Evolutionary conservation across 2,113 vertebrate species (phyloP).

Genomic region (Gulo gulo): DNA sequence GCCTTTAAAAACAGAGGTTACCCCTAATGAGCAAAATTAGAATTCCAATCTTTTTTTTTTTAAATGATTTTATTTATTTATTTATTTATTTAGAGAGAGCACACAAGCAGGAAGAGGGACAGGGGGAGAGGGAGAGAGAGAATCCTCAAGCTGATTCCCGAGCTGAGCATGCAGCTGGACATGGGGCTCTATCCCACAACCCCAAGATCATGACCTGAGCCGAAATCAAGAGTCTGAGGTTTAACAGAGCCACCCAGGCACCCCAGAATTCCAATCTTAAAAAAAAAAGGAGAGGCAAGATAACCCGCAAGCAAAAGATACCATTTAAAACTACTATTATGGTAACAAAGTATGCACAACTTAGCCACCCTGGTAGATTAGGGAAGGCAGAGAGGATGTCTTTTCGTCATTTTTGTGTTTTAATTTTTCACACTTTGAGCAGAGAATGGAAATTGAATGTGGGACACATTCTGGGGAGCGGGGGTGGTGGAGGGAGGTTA

Average conservation of each 20-base stretch:
- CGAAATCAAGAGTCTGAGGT: background rate
- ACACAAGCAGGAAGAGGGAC: background rate
- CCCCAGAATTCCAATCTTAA: background rate
- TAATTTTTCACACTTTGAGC: background rate
- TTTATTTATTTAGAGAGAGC: background rate
- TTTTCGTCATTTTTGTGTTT: too few species aligned
- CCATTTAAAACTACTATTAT: background rate
- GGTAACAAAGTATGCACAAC: background rate
- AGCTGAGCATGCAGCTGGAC: background rate
- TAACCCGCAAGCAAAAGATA: background rate
- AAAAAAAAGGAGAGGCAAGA: background rate
- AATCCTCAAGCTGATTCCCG: background rate
- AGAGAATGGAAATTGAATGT: background rate
- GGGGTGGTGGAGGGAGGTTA: background rate
- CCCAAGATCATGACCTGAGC: background rate
- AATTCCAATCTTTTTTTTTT: background rate
- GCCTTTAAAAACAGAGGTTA: background rate
- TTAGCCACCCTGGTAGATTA: background rate
- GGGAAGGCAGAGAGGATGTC: background rate
- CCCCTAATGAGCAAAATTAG: background rate
- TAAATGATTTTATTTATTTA: too few species aligned
- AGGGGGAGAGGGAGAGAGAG: background rate
- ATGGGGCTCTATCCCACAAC: background rate
- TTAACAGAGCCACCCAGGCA: background rate
- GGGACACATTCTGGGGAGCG: background rate